Evolutionary conservation across 2,113 vertebrate genomes (phyloP), one percentile per base, ranked within the genome.

Genomic region (Saguinus midas): DNA sequence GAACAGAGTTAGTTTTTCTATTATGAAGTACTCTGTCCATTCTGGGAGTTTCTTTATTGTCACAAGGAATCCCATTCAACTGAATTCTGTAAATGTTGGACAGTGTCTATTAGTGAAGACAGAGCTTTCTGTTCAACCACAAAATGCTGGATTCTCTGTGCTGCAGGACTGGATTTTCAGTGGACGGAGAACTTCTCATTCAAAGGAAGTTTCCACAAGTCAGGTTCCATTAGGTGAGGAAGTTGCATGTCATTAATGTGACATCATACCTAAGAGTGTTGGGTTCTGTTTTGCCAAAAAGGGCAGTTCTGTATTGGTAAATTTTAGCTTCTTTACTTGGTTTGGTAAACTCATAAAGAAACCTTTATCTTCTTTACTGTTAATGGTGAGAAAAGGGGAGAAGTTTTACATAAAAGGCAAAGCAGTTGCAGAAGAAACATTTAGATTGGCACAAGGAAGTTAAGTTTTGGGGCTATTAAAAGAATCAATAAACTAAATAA

Each of bases 401-500:
- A 70, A 58, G 43, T 80, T 95, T 92, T 80, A 92, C 8, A 14
- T 18, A 37, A 93, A 95, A 91, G 75, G 20, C 45, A 89, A 90
- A 94, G 79, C 21, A 80, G 72, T 27, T 23, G 40, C 17, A 76
- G 75, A 87, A 86, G 61, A 82, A n/a, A 80, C 83, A 37, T 79
- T 93, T 87, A 61, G 86, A 32, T 18, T 57, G 45, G 25, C 35
- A 37, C 12, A 35, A 90, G 13, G 52, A 85, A 55, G 32, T 91
- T 94, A 61, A 93, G 43, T 94, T 66, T 83, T 23, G 40, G 50
- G 17, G 12, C 27, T 29, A 37, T 93, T 88, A 70, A 83, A 96
- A 21, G 57, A 87, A 72, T 89, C 84, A 90, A 76, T 96, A 81
- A 83, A 90, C 91, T 78, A 92, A 25, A 32, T 72, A 87, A 95